phyloP scores from a whole-genome alignment of 2,113 vertebrate species.

The Narcine bancroftii region DNA sequence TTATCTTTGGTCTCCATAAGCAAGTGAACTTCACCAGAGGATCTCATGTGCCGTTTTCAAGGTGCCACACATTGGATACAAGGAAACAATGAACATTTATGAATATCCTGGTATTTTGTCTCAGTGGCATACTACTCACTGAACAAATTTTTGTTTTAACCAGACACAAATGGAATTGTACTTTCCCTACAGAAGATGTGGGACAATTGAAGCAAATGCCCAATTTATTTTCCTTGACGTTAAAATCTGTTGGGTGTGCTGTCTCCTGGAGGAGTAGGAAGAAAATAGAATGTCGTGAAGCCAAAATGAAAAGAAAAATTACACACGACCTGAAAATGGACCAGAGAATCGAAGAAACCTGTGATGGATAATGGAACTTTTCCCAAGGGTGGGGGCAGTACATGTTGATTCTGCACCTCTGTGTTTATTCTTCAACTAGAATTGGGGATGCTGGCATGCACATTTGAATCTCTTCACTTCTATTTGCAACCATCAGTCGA shows the following conservation, averaged over 20 bases:
- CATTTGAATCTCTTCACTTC: neutral
- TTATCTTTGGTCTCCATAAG: neutral
- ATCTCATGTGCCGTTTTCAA: neutral
- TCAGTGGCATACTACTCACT: neutral
- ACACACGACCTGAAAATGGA: neutral
- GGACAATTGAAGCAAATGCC: neutral
- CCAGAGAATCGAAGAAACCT: neutral
- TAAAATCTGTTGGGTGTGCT: neutral
- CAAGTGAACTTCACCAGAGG: neutral
- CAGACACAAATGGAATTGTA: neutral
- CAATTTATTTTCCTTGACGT: neutral
- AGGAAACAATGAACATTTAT: neutral
- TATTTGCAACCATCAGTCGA: too few relatives aligned
- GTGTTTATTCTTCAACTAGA: neutral
- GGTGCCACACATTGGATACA: neutral
- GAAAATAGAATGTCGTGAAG: neutral
- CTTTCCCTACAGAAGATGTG: neutral
- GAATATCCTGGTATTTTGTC: neutral
- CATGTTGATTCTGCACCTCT: neutral
- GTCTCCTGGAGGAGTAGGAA: neutral
- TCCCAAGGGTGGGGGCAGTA: neutral
- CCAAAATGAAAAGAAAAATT: neutral
- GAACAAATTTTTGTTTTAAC: neutral
- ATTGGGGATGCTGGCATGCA: neutral
- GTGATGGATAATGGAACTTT: neutral